Evolutionary conservation across 2,797 vertebrate species (phyloP), one percentile per base, ranked within the genome.

Genomic region (Eulemur coronatus): DNA sequence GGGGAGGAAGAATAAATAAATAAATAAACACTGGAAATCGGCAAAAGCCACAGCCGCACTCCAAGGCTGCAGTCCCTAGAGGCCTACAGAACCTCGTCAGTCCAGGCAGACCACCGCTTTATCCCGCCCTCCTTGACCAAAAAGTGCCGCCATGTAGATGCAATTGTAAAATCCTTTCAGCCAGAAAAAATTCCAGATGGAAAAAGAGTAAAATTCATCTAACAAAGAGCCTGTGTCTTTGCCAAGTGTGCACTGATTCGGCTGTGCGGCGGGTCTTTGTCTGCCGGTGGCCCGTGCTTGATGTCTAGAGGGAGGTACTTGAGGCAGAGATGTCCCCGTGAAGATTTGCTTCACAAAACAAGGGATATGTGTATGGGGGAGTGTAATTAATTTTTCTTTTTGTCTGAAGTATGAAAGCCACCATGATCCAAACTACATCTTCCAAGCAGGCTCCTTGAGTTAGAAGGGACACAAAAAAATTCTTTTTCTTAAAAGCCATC

Each of bases 141-240:
- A 76, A 84, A 4, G 57, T 57, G 24, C 46, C n/a, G 82, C 61
- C 38, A 41, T 5, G 18, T 2, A 75, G 41, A 52, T 5, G 4
- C 20, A 89, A 57, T 63, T 75, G 67, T 73, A 63, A 67, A 89
- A 86, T 73, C 38, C 14, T 33, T 84, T 95, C 57, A 85, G 26
- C 5, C 0, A 50, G 48, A 87, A 92, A 92, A 38, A 70, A 72
- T 97, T 94, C 94, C 69, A 84, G 93, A 73, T 82, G 46, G 50
- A 67, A 70, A 82, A 52, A 22, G 41, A 52, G 24, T 76, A 69
- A 82, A 30, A 63, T 59, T 26, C 33, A 35, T 18, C 15, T 65
- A 84, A 85, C 80, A 78, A 90, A 85, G 82, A 94, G 67, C 59
- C 52, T 38, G 35, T 55, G 35, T 91, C 67, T 41, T 22, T n/a